Conservation (phyloP, 2,113 vertebrate species). For the Anarrhichthys ocellatus region DNA sequence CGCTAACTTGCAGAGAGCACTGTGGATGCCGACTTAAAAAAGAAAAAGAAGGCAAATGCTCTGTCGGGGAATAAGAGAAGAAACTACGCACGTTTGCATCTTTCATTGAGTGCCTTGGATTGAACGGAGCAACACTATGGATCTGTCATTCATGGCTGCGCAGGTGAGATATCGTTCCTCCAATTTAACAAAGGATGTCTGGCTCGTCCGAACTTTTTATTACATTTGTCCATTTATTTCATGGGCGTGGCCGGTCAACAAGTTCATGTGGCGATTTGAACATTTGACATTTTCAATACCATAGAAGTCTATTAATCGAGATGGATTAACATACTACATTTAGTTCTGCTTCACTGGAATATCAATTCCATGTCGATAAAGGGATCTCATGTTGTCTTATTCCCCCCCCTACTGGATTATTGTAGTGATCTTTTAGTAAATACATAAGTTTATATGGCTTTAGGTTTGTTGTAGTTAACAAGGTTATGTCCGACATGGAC, state of each 20-base stretch:
- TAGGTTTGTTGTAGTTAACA: background rate
- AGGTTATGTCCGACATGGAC: background rate
- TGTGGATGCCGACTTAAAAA: conserved; percentile 2
- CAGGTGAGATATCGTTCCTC: conserved; percentile 85
- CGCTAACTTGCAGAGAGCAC: conserved; percentile 34
- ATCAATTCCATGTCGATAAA: background rate
- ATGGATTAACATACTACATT: background rate
- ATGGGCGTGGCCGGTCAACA: conserved; percentile 68
- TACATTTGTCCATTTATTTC: background rate
- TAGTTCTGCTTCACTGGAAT: background rate
- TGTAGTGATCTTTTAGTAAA: background rate
- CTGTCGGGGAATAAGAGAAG: conserved; percentile 52
- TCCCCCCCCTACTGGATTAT: background rate
- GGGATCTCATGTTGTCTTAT: background rate
- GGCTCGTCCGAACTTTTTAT: conserved; percentile 52
- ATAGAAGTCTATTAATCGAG: background rate
- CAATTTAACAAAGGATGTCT: background rate
- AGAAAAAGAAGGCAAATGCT: conserved; percentile 56
- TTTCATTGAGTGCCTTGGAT: conserved; percentile 62
- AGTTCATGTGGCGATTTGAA: conserved; percentile 17
- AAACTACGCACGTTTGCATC: conserved; percentile 41
- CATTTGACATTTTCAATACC: background rate
- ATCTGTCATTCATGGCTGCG: conserved; percentile 96
- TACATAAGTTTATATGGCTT: conserved; percentile 8
- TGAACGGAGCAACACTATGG: conserved; percentile 85